phyloP scores from a whole-genome alignment of 2,797 vertebrate species.

The Staurois parvus region DNA sequence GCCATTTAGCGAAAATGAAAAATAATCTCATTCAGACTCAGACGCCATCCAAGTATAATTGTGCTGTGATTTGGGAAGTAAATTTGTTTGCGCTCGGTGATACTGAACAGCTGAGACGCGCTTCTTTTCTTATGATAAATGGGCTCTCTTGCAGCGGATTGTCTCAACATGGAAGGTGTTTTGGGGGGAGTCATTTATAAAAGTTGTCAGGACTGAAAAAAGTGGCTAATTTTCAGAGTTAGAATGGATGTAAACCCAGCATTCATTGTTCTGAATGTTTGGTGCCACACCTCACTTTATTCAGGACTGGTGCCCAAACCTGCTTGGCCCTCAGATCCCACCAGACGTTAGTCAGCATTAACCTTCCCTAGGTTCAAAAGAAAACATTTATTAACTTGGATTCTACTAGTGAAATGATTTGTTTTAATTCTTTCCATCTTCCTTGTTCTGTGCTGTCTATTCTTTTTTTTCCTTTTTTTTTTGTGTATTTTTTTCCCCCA shows the following conservation, averaged over 20 bases:
- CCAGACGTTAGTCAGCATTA: too few relatives aligned
- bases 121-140: conserved; percentile 13
- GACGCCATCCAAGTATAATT: conserved; percentile 22
- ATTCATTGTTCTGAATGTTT: neutral
- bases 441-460: too few relatives aligned
- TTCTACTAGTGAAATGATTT: too few relatives aligned
- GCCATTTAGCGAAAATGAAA: conserved; percentile 32
- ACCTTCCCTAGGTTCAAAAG: too few relatives aligned
- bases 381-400: too few relatives aligned
- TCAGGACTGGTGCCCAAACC: neutral
- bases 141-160: neutral
- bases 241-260: too few relatives aligned
- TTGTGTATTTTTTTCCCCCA: too few relatives aligned
- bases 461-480: too few relatives aligned
- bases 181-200: neutral
- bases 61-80: conserved; percentile 30
- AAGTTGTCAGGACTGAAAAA: too few relatives aligned
- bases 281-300: neutral
- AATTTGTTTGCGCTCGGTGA: conserved; percentile 5
- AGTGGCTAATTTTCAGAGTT: neutral
- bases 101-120: neutral
- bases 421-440: too few relatives aligned
- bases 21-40: conserved; percentile 7
- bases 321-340: too few relatives aligned
- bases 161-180: neutral